phyloP scores from a whole-genome alignment of 1,140 invertebrate species.

The Charaxes varanes region DNA sequence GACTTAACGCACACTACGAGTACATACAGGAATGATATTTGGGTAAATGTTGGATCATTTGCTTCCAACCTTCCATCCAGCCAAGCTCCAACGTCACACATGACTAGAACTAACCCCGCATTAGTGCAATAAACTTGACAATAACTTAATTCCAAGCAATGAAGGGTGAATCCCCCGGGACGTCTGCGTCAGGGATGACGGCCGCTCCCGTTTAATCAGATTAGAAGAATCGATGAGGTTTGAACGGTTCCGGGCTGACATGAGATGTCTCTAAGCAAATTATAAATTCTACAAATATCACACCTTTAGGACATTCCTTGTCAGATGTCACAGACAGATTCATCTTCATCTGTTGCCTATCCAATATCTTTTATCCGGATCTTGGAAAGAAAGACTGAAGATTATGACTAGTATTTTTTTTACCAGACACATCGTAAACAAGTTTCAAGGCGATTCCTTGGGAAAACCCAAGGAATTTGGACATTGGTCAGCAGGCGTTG shows the following conservation, averaged over 20 bases:
- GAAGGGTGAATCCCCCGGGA: slow-evolving; percentile 48
- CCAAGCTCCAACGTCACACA: slow-evolving; percentile 26
- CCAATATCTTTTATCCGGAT: too few species aligned
- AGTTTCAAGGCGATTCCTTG: too few species aligned
- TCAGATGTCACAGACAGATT: too few species aligned
- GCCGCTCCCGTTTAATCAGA: slow-evolving; percentile 48
- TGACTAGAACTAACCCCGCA: slow-evolving; percentile 44
- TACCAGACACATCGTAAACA: too few species aligned
- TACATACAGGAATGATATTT: too few species aligned
- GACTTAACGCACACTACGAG: too few species aligned
- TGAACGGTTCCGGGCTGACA: slow-evolving; percentile 4
- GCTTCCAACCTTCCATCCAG: too few species aligned
- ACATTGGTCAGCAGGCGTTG: slow-evolving; percentile 82
- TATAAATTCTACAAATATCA: too few species aligned
- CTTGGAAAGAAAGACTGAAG: too few species aligned
- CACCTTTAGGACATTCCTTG: too few species aligned
- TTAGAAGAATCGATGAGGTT: slow-evolving; percentile 51
- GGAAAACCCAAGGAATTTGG: slow-evolving; percentile 86
- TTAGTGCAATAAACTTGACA: slow-evolving; percentile 63
- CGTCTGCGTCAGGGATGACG: slow-evolving; percentile 46
- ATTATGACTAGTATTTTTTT: too few species aligned
- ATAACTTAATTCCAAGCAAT: slow-evolving; percentile 63
- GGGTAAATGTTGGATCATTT: not conserved
- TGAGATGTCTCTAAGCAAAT: slow-evolving; percentile 1
- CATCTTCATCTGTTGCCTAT: too few species aligned